Evolutionary conservation across 2,113 vertebrate genomes (phyloP), one percentile per base, ranked within the genome.

Genomic region (Phodopus roborovskii): DNA sequence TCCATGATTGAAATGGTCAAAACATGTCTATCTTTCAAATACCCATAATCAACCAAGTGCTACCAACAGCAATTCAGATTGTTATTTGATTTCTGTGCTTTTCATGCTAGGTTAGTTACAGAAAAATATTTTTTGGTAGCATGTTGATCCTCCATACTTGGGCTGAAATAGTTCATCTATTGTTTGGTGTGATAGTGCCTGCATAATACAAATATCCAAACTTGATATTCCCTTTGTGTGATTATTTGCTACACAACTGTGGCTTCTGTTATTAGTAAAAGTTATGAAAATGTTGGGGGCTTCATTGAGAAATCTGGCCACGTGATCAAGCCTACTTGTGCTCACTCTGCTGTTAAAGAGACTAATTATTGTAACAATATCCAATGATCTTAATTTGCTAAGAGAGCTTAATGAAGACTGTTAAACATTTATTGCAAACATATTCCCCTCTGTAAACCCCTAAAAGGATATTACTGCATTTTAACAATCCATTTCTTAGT

Each of bases 351-450:
- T 96, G 33, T 94, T 97, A 92, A 83, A 73, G 78, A 95, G 93
- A 91, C 88, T 88, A 93, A 95, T 97, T 96, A 93, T 88, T 95
- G n/a, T 85, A 92, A 90, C 77, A 92, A 95, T 92, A 94, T 95
- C 90, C 95, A 81, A 90, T 95, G 10, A 95, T 93, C 96, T 96
- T 95, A 94, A 92, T 91, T 48, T 93, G 94, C 64, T 94, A 90
- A 86, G 74, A 89, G 64, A 88, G 62, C 92, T 92, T 94, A 93
- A 94, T 93, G 84, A 97, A 88, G 71, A 91, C n/a, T 0, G 20
- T 96, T 97, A 97, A 95, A 95, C 84, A 97, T 95, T 92, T 97
- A 96, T 95, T 96, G 96, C 94, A 96, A 97, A 90, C 36, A 87
- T 95, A 94, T 95, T 97, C 94, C 90, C 77, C 36, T 94, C 83